These are phyloP conservation scores for Drosophila siamana DNA, from an alignment of 2,888 invertebrate species.

Conservation along the genomic window DNA sequence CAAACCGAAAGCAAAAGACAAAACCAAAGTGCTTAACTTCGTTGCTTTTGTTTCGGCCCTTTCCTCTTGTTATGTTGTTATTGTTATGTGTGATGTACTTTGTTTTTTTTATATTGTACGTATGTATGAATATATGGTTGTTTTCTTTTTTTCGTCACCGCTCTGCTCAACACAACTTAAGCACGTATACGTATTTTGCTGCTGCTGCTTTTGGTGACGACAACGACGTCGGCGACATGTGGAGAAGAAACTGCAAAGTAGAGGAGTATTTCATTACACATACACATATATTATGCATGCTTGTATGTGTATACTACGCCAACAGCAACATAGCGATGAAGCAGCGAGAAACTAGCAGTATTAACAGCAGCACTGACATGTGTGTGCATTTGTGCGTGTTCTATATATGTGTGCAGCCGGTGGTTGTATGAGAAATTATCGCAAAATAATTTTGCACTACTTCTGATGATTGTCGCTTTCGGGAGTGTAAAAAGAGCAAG, in stretches of 20 bases:
- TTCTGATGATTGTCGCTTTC: slow-evolving; percentile 31
- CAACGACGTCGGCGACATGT: slow-evolving; percentile 60
- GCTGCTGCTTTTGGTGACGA: slow-evolving; percentile 38
- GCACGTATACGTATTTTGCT: slow-evolving; percentile 67
- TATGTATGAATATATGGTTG: slow-evolving; percentile 11
- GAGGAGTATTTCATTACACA: slow-evolving; percentile 59
- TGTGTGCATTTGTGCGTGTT: background rate
- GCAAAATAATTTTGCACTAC: slow-evolving; percentile 62
- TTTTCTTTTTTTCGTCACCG: slow-evolving; percentile 39
- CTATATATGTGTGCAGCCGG: slow-evolving; percentile 67
- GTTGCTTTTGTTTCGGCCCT: slow-evolving; percentile 56
- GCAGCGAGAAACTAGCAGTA: slow-evolving; percentile 35
- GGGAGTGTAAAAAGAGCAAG: slow-evolving; percentile 16
- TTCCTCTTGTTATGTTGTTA: slow-evolving; percentile 51
- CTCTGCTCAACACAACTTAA: slow-evolving; percentile 68
- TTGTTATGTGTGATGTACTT: slow-evolving; percentile 54
- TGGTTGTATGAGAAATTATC: slow-evolving; percentile 70
- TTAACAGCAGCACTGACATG: slow-evolving; percentile 14
- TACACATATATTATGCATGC: slow-evolving; percentile 4
- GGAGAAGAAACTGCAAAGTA: slow-evolving; percentile 75
- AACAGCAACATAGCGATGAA: slow-evolving; percentile 32
- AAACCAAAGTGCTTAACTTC: slow-evolving; percentile 63
- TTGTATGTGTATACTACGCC: slow-evolving; percentile 2
- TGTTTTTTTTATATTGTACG: slow-evolving; percentile 41
- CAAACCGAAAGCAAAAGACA: slow-evolving; percentile 56